Evolutionary conservation across 1,140 invertebrate genomes (phyloP).

Genomic region (Pissodes strobi): DNA sequence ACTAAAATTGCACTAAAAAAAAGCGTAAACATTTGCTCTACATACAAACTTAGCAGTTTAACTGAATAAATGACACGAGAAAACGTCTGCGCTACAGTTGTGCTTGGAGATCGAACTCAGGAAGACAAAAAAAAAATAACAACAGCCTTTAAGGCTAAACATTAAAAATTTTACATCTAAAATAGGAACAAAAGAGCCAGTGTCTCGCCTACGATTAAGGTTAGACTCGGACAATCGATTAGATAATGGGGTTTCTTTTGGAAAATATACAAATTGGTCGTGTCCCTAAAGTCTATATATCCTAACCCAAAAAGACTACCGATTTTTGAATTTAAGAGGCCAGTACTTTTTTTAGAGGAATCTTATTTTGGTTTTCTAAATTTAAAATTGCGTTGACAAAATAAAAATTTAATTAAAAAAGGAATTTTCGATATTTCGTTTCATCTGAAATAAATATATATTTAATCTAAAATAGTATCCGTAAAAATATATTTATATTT

Average conservation of each 20-base stretch:
- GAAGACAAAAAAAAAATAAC: slow-evolving; percentile 46
- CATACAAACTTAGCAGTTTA: slow-evolving; percentile 32
- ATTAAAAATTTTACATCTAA: slow-evolving; percentile 22
- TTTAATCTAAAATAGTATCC: no score
- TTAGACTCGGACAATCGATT: slow-evolving; percentile 10
- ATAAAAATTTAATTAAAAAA: no score
- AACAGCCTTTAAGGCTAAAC: slow-evolving; percentile 40
- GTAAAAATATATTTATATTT: no score
- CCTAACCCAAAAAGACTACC: slow-evolving; percentile 44
- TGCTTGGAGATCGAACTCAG: slow-evolving; percentile 48
- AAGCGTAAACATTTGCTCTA: slow-evolving; percentile 44
- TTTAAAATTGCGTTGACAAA: no score
- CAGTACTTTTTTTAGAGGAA: background rate
- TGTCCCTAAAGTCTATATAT: slow-evolving; percentile 23
- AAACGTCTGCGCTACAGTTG: slow-evolving; percentile 40
- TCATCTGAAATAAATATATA: no score
- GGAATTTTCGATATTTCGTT: no score
- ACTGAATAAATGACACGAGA: slow-evolving; percentile 23
- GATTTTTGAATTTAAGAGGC: background rate
- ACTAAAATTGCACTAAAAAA: slow-evolving; percentile 37
- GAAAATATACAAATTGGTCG: slow-evolving; percentile 28
- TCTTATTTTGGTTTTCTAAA: no score
- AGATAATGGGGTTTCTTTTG: background rate
- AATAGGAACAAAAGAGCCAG: slow-evolving; percentile 31
- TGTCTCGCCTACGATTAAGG: slow-evolving; percentile 21